phyloP scores from a whole-genome alignment of 2,888 invertebrate species.

The Molanna angustata region DNA sequence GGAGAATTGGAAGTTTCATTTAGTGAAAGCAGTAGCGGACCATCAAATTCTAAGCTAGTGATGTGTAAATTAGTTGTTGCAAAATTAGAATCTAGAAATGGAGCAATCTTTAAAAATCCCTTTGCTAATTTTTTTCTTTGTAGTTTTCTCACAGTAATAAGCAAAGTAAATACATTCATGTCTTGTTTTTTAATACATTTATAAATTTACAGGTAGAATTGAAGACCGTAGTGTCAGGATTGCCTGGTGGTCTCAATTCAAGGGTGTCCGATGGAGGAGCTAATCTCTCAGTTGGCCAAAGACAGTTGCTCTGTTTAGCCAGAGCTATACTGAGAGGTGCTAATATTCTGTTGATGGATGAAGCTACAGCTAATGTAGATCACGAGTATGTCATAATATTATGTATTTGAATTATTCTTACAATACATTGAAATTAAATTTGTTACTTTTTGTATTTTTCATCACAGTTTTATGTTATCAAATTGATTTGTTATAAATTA shows the following conservation, averaged over 20 bases:
- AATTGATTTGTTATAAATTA: not conserved
- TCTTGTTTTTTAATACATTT: not conserved
- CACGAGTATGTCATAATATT: conserved; percentile 58
- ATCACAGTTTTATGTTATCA: no score
- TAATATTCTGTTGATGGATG: conserved; percentile 68
- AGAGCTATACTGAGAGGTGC: conserved; percentile 68
- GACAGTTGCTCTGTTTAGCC: conserved; percentile 69
- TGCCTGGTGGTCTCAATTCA: conserved; percentile 57
- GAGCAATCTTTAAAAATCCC: no score
- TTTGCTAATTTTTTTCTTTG: no score
- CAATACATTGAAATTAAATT: no score
- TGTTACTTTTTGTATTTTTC: no score
- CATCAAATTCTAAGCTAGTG: no score
- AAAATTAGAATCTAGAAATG: no score
- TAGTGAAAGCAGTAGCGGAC: no score
- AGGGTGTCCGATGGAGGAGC: conserved; percentile 65
- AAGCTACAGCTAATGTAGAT: conserved; percentile 90
- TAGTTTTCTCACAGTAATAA: no score
- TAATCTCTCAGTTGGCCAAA: conserved; percentile 67
- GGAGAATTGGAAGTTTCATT: no score
- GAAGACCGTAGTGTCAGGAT: conserved; percentile 54
- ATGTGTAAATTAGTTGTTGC: no score
- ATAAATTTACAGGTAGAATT: conserved; percentile 60
- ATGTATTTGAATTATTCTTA: no score
- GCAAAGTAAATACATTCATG: not conserved